Base-by-base conservation (phyloP, 92 coral and sea anemone species). In the Heteractis magnifica region DNA sequence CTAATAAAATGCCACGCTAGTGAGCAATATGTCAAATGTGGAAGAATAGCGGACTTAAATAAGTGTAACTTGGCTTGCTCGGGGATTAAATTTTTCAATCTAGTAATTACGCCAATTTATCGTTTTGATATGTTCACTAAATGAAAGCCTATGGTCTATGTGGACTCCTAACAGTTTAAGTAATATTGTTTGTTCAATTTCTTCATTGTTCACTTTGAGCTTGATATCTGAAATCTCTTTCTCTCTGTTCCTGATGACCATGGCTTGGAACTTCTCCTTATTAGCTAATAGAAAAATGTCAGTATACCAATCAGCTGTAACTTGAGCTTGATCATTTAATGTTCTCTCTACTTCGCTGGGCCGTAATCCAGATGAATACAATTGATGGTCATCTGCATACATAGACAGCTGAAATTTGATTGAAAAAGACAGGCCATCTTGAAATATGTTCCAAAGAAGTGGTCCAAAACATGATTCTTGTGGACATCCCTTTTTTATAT, bases 361-460 rank as follows among this genome's bases (percentile, higher is more conserved):
- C 12, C 34, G 65, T 13, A 23, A 65, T 41, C 85, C 88, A 41
- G 59, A 79, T 52, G 72, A 79, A 73, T 79, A 88, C 19, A 88
- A 48, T 58, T 82, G 86, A 73, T 82, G 71, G 26, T 83, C 86
- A 59, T 83, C 86, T 21, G 86, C 86, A 49, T 75, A 75, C 86
- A 83, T 53, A 26, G 86, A 83, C 6, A 83, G 56, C 8, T 77
- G 9, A 23, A 0, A 49, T 9, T 83, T 72, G 53, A 56, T 64
- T 49, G 71, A 81, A 75, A 58, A 75, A 50, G 23, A 23, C 73
- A 90, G 14, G 34, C 83, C 90, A 79, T 90, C 86, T 56, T 86
- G 93, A 77, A 88, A 88, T 14, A 86, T 73, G 74, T 82, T 87
- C 90, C 90, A 87, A n/a, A 87, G 79, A 14, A 87, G 44, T 19